Evolutionary conservation across 2,797 vertebrate species (phyloP).

Genomic region (Pangasius larnaudii): DNA sequence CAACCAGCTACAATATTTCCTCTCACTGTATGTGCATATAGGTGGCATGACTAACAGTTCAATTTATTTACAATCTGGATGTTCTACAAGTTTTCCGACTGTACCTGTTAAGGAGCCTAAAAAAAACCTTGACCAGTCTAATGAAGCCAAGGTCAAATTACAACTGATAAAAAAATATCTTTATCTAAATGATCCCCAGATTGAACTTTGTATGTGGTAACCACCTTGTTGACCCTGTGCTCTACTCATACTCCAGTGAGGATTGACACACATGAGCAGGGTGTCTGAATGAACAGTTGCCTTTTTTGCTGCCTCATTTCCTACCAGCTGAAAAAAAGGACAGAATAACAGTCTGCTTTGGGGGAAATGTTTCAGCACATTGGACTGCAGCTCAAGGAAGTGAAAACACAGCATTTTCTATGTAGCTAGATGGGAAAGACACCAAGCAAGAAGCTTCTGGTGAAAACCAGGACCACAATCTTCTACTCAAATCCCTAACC

Average conservation of each 20-base stretch:
- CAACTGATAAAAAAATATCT: neutral
- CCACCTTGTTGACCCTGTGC: conserved; percentile 17
- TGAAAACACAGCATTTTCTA: conserved; percentile 23
- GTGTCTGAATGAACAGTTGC: conserved; percentile 51
- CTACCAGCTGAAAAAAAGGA: conserved; percentile 58
- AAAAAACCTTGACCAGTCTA: neutral
- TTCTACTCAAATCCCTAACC: neutral
- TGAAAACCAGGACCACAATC: neutral
- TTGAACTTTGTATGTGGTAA: conserved; percentile 15
- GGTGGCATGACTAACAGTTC: neutral
- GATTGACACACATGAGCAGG: conserved; percentile 26
- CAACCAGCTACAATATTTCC: neutral
- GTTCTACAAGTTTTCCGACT: neutral
- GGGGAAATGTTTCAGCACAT: conserved; percentile 80
- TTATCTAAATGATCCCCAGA: conserved; percentile 10
- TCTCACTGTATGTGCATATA: neutral
- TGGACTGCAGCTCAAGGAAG: conserved; percentile 53
- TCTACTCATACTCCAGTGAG: conserved; percentile 2
- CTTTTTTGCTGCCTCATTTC: conserved; percentile 79
- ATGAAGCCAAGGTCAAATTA: conserved; percentile 7
- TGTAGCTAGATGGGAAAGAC: conserved; percentile 26
- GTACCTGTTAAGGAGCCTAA: neutral
- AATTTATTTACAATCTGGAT: neutral
- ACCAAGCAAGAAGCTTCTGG: neutral
- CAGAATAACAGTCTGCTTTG: conserved; percentile 59